Evolutionary conservation across 2,113 vertebrate species (phyloP), one percentile per base, ranked within the genome.

Genomic region (Scytalopus superciliaris): DNA sequence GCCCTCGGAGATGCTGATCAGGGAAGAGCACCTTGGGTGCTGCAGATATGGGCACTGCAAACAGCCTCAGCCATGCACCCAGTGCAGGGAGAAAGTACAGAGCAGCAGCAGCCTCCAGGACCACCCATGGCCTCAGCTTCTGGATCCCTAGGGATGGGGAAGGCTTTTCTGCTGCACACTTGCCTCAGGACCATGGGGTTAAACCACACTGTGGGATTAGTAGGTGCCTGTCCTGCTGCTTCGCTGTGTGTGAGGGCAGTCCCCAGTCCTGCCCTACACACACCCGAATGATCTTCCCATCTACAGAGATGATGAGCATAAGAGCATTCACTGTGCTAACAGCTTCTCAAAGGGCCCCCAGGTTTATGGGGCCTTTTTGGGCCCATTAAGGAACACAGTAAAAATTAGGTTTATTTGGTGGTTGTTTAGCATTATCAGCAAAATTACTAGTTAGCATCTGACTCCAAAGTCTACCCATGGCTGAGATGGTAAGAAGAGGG

Each of bases 161-260:
- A 59, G 17, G 35, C 12, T 50, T 45, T 19, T 27, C 35, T 30
- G 24, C 22, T 23, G 35, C 28, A 16, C 14, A 35, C 5, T 13
- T 12, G 12, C 7, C 10, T 30, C 63, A 55, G 21, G 35, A 69
- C 39, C 39, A 35, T 0, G 1, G 10, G 22, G 18, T 35, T 42
- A 42, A 74, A 42, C n/a, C 42, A 27, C 0, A 0, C 8, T 7
- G 5, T 8, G 18, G 70, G 31, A 45, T 8, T 4, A 62, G 5
- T 2, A 8, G 21, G 30, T 27, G 39, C 42, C 57, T 55, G 64
- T n/a, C 60, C n/a, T 6, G 5, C 19, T 23, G 60, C n/a, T 0
- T 1, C 55, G n/a, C 31, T 18, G n/a, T 3, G 4, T 18, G n/a
- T 3, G 4, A 60, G n/a, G 49, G 27, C 8, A 7, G 44, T 18